These are phyloP conservation scores for Syrista parreyssii DNA, from an alignment of 2,888 invertebrate species.

Conservation along the genomic window DNA sequence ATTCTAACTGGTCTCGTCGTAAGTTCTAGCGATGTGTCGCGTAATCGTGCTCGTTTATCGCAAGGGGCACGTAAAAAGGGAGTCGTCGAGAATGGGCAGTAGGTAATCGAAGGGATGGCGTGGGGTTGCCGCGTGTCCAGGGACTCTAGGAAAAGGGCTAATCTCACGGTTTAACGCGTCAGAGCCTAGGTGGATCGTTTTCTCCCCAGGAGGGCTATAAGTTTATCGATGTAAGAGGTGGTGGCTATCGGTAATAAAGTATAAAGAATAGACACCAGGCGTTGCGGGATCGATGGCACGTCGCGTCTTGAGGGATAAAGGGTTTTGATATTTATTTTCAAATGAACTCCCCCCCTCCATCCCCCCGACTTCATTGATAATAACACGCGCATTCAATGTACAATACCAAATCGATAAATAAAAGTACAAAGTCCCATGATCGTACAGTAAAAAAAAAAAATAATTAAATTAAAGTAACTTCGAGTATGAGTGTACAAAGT, in stretches of 20 bases:
- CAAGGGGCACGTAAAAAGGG: not conserved
- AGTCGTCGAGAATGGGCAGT: not conserved
- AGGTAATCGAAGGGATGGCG: not conserved
- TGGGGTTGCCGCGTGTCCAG: not conserved
- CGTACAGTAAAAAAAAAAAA: not conserved
- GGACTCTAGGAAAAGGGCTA: not conserved
- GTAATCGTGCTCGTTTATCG: not conserved
- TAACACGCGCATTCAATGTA: not conserved
- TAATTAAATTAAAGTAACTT: not conserved
- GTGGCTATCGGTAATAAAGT: not conserved
- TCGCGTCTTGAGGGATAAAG: not conserved
- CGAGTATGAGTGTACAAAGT: slow-evolving; percentile 26
- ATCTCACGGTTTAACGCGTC: not conserved
- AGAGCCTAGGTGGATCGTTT: not conserved
- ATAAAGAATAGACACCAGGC: not conserved
- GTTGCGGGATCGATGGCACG: not conserved
- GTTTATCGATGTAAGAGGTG: not conserved
- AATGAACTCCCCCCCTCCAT: not conserved
- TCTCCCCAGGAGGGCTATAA: not conserved
- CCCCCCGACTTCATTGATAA: not conserved
- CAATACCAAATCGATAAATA: not conserved
- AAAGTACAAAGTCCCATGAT: not conserved
- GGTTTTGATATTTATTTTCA: not conserved
- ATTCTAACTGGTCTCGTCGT: not conserved
- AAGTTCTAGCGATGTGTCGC: not conserved